phyloP scores from a whole-genome alignment of 1,140 invertebrate species.

The Archegozetes longisetosus region DNA sequence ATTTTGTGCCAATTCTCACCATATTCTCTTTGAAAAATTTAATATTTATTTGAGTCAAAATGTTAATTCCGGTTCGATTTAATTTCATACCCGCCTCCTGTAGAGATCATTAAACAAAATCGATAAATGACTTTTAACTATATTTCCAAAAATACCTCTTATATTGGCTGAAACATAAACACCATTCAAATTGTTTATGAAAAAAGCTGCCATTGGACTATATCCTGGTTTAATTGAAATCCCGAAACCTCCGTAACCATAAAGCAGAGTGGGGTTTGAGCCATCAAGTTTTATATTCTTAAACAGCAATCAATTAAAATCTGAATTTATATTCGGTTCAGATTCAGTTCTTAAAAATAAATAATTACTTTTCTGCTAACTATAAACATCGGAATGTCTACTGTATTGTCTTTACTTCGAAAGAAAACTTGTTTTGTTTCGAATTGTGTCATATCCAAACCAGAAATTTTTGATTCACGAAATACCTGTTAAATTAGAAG shows the following conservation, averaged over 20 bases:
- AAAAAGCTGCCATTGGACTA: constrained; percentile 47
- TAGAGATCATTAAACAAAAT: too few relatives aligned
- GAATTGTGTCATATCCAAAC: constrained; percentile 62
- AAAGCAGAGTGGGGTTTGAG: constrained; percentile 59
- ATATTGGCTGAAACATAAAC: constrained; percentile 83
- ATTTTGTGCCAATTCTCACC: constrained; percentile 92
- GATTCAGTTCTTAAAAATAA: neutral
- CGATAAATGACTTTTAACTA: neutral
- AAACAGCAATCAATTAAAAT: constrained; percentile 20
- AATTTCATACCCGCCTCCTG: too few relatives aligned
- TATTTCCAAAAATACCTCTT: constrained; percentile 40
- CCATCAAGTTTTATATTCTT: constrained; percentile 39
- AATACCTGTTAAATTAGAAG: constrained; percentile 43
- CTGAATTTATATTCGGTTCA: neutral
- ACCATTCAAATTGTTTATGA: constrained; percentile 69
- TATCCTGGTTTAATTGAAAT: constrained; percentile 48
- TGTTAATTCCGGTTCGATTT: too few relatives aligned
- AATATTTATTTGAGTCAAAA: too few relatives aligned
- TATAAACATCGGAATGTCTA: constrained; percentile 93
- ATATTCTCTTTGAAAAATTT: constrained; percentile 63
- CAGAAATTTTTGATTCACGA: constrained; percentile 62
- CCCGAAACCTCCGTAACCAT: constrained; percentile 97
- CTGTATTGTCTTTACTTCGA: constrained; percentile 70
- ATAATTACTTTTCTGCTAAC: constrained; percentile 48
- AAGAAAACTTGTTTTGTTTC: constrained; percentile 85